Evolutionary conservation across 2,888 invertebrate genomes (phyloP).

Genomic region (Synanthedon formicaeformis): DNA sequence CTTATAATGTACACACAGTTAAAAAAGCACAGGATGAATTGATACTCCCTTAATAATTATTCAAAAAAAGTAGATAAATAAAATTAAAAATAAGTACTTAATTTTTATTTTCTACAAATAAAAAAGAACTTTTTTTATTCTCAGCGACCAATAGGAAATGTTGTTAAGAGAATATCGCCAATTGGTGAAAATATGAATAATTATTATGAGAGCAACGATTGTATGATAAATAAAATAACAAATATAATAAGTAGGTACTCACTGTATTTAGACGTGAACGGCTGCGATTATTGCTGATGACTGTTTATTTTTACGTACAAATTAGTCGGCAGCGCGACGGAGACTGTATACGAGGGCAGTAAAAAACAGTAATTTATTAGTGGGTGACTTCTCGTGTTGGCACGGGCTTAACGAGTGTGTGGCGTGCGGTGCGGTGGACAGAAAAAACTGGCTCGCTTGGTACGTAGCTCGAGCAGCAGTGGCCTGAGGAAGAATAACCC

Average conservation of each 20-base stretch:
- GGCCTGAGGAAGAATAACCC: constrained; percentile 72
- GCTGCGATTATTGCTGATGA: constrained; percentile 60
- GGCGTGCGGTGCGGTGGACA: constrained; percentile 72
- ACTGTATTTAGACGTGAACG: constrained; percentile 61
- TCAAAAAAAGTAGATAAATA: no score
- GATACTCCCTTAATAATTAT: no score
- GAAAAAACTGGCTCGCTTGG: constrained; percentile 73
- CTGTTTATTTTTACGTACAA: constrained; percentile 68
- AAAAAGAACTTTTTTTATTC: no score
- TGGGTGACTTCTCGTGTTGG: constrained; percentile 74
- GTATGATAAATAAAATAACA: constrained; percentile 35
- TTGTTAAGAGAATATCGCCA: no score
- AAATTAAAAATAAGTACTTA: no score
- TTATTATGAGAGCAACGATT: constrained; percentile 43
- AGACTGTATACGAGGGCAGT: constrained; percentile 65
- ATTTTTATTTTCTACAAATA: no score
- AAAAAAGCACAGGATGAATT: no score
- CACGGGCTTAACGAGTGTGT: constrained; percentile 73
- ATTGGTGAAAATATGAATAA: constrained; percentile 4
- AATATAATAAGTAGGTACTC: constrained; percentile 50
- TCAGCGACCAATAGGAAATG: no score
- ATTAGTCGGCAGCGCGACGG: constrained; percentile 63
- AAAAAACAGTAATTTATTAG: constrained; percentile 72
- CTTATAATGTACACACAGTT: no score
- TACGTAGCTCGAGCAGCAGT: constrained; percentile 69